Percentiles rank a stretch among this genome's conserved stretches.
Conservation (phyloP, 2,797 vertebrate genomes). For the Takifugu rubripes region DNA sequence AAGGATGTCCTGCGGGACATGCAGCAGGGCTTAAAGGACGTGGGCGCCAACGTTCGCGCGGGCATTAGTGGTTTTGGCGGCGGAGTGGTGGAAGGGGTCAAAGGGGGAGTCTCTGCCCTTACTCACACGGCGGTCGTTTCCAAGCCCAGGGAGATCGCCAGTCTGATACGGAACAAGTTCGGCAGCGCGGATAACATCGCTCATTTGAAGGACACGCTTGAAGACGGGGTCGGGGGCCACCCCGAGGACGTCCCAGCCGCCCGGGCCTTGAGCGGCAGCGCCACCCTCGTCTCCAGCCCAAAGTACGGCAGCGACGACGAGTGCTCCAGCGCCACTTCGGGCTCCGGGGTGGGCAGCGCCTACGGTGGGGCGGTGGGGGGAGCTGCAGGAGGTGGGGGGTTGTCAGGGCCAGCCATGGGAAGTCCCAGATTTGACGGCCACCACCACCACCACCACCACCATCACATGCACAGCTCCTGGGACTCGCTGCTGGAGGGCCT, state of each 20-base stretch:
- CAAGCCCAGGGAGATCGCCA: constrained; percentile 94
- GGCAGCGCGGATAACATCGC: constrained; percentile 97
- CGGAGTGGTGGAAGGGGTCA: constrained; percentile 93
- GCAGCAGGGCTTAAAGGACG: constrained; percentile 97
- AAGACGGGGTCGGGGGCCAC: constrained; percentile 79
- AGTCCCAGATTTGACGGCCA: constrained; percentile 90
- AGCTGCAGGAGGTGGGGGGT: constrained; percentile 57
- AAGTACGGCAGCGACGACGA: constrained; percentile 97
- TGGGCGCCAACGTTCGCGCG: constrained; percentile 91
- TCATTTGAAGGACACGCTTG: constrained; percentile 91
- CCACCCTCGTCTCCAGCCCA: constrained; percentile 93
- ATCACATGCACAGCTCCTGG: constrained; percentile 80
- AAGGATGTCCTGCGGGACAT: constrained; percentile 97
- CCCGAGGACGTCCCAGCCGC: constrained; percentile 83
- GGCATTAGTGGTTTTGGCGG: constrained; percentile 97
- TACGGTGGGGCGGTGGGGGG: constrained; percentile 84
- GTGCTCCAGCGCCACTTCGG: constrained; percentile 91
- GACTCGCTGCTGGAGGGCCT: constrained; percentile 91
- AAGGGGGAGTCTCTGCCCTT: constrained; percentile 90
- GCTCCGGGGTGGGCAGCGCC: constrained; percentile 88
- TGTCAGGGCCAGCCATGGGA: constrained; percentile 80
- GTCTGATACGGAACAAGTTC: constrained; percentile 96
- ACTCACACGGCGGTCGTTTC: constrained; percentile 94
- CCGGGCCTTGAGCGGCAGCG: constrained; percentile 90
- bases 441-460: constrained; percentile 82